Conservation (phyloP, 2,888 invertebrate genomes). For the Epirrita christyi region DNA sequence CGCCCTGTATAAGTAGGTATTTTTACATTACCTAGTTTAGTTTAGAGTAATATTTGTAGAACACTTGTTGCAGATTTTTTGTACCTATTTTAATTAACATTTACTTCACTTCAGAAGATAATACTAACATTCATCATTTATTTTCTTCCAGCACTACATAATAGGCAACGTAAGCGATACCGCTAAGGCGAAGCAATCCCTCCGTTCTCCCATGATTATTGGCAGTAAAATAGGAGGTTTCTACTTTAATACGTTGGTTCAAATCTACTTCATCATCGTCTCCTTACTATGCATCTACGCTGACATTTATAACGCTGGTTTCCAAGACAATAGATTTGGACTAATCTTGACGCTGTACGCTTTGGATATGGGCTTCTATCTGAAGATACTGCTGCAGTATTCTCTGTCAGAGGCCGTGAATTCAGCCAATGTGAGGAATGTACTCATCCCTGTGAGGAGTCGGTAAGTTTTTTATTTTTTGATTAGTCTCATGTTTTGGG, state of each 20-base stretch:
- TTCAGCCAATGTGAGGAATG: constrained; percentile 38
- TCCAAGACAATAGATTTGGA: constrained; percentile 54
- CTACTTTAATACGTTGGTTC: constrained; percentile 46
- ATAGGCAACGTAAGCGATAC: constrained; percentile 41
- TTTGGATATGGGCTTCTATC: constrained; percentile 58
- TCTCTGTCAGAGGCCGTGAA: constrained; percentile 48
- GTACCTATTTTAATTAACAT: no score
- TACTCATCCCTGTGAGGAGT: constrained; percentile 44
- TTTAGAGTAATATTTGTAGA: no score
- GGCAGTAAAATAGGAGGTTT: constrained; percentile 41
- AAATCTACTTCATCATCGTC: constrained; percentile 57
- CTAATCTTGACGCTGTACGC: constrained; percentile 55
- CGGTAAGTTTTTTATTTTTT: constrained; percentile 44
- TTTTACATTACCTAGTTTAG: no score
- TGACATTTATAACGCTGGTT: constrained; percentile 69
- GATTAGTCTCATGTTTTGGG: no score
- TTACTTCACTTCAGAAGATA: no score
- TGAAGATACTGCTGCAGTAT: constrained; percentile 60
- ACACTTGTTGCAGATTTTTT: no score
- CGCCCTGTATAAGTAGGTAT: no score
- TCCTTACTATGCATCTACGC: constrained; percentile 57
- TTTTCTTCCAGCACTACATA: constrained; percentile 53
- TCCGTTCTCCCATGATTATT: constrained; percentile 20
- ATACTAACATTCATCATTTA: no score
- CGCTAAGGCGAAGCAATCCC: constrained; percentile 29